Percentiles rank a stretch among this genome's conserved stretches.
phyloP scores from a whole-genome alignment of 2,888 invertebrate genomes.

The Eupelmus urozonus region DNA sequence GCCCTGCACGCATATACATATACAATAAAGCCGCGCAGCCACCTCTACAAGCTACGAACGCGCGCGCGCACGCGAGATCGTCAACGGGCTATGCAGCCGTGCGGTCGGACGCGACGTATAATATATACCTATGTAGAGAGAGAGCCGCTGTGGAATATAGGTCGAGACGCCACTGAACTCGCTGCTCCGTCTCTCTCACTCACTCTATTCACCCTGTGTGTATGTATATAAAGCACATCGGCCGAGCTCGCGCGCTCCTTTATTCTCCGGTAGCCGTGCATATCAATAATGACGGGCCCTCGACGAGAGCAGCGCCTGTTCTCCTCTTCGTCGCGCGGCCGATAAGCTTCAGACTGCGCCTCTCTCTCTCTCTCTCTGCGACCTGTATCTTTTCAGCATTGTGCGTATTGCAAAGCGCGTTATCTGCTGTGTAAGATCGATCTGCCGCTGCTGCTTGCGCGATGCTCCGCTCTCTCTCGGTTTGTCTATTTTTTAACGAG shows the following conservation, averaged over 20 bases:
- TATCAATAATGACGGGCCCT: conserved; percentile 31
- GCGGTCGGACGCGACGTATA: too few species aligned
- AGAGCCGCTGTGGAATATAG: conserved; percentile 37
- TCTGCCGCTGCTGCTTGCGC: too few species aligned
- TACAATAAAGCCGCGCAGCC: too few species aligned
- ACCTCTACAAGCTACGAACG: too few species aligned
- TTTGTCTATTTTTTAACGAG: too few species aligned
- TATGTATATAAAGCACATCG: neutral
- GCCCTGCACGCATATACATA: too few species aligned
- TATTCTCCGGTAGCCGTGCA: conserved; percentile 26
- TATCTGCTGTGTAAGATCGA: conserved; percentile 1
- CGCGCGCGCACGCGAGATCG: too few species aligned
- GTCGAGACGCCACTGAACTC: conserved; percentile 49
- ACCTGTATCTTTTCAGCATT: neutral
- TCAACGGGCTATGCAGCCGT: too few species aligned
- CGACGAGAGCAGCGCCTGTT: neutral
- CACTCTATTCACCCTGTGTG: neutral
- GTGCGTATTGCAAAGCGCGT: neutral
- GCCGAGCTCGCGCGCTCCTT: neutral
- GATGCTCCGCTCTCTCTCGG: too few species aligned
- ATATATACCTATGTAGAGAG: neutral
- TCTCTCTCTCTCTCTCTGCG: neutral
- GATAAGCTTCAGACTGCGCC: conserved; percentile 14
- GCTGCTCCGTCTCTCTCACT: neutral
- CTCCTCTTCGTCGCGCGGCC: neutral